These are phyloP conservation scores for Creontiades dilutus DNA, from an alignment of 2,888 invertebrate species.

Conservation along the genomic window DNA sequence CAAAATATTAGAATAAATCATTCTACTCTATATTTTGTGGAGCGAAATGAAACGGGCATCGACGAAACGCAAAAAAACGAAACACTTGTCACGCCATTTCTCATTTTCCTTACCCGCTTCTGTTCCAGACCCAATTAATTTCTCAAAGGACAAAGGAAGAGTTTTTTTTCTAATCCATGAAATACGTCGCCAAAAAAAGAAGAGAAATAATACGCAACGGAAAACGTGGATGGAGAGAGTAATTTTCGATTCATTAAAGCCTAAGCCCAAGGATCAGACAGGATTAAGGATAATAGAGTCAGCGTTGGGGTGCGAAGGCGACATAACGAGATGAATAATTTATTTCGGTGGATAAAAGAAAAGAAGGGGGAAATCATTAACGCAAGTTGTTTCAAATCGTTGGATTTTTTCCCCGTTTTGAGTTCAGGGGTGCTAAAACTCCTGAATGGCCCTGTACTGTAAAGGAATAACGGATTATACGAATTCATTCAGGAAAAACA, in stretches of 20 bases:
- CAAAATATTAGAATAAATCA: too few species aligned
- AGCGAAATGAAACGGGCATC: neutral
- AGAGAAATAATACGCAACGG: neutral
- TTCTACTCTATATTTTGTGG: too few species aligned
- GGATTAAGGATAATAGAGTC: conserved; percentile 28
- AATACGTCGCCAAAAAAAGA: neutral
- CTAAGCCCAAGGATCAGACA: conserved; percentile 22
- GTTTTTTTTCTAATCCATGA: neutral
- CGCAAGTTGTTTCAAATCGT: conserved; percentile 30
- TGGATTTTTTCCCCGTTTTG: neutral
- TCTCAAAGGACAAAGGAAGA: neutral
- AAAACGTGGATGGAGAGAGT: conserved; percentile 22
- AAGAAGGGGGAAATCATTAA: conserved; percentile 38
- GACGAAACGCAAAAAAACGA: neutral
- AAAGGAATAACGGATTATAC: too few species aligned
- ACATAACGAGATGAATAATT: conserved; percentile 51
- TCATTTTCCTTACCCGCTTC: neutral
- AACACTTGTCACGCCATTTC: neutral
- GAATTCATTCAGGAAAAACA: too few species aligned
- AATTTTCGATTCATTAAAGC: conserved; percentile 45
- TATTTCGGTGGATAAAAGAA: conserved; percentile 10
- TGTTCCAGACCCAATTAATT: neutral
- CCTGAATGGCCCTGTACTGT: neutral
- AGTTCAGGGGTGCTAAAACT: neutral
- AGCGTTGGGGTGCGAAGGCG: conserved; percentile 1